phyloP scores from a whole-genome alignment of 2,797 vertebrate genomes.

The Tokudaia muenninki region DNA sequence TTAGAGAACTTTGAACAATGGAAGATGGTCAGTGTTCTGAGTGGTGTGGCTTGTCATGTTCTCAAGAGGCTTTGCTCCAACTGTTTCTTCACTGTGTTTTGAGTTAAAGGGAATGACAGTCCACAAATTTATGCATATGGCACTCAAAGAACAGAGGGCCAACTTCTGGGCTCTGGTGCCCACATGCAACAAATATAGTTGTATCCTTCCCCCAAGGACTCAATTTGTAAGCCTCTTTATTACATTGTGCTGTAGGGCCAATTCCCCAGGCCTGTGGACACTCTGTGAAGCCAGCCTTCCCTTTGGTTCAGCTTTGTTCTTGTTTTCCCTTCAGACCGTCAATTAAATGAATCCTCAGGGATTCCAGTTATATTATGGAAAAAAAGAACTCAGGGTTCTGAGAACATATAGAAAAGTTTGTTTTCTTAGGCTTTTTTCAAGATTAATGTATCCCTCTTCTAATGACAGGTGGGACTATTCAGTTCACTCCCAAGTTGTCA shows the following conservation, averaged over 20 bases:
- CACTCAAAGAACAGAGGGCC: constrained; percentile 68
- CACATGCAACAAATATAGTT: constrained; percentile 76
- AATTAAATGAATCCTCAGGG: constrained; percentile 73
- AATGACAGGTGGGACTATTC: constrained; percentile 8
- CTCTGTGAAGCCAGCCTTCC: constrained; percentile 65
- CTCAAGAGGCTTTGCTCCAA: constrained; percentile 57
- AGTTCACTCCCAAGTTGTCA: background rate
- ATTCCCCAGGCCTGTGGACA: constrained; percentile 73
- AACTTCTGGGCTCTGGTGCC: constrained; percentile 67
- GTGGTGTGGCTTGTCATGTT: constrained; percentile 39
- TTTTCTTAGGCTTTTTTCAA: constrained; percentile 64
- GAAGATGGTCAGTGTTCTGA: constrained; percentile 51
- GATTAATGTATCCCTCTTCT: constrained; percentile 31
- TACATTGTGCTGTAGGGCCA: constrained; percentile 71
- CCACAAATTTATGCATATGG: constrained; percentile 72
- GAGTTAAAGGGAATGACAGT: constrained; percentile 75
- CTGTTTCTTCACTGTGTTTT: constrained; percentile 75
- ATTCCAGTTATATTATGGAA: constrained; percentile 67
- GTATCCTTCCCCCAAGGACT: constrained; percentile 74
- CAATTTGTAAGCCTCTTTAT: constrained; percentile 73
- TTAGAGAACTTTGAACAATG: constrained; percentile 49
- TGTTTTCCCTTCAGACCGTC: constrained; percentile 65
- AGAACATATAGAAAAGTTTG: constrained; percentile 76
- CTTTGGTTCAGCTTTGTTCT: constrained; percentile 72
- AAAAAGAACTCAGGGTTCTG: constrained; percentile 74